These are phyloP conservation scores for Elephantulus edwardii DNA, from an alignment of 2,113 vertebrate genomes.

Conservation along the genomic window DNA sequence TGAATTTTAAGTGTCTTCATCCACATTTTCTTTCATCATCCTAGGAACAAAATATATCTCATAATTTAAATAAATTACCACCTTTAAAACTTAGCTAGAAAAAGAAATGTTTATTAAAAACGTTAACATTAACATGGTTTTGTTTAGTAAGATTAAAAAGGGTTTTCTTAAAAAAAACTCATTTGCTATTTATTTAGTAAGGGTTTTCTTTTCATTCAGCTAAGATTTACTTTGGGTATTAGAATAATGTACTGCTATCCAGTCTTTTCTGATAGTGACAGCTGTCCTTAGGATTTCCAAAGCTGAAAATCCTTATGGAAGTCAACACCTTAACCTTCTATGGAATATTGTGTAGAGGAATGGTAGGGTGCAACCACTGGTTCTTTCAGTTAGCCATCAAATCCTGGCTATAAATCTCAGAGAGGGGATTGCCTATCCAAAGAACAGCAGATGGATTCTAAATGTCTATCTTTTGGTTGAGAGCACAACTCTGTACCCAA, in stretches of 20 bases:
- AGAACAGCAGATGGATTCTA: not conserved
- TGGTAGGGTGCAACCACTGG: too few relatives aligned
- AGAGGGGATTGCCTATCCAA: not conserved
- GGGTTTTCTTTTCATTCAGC: not conserved
- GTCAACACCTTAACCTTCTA: too few relatives aligned
- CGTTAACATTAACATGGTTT: not conserved
- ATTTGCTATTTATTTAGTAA: not conserved
- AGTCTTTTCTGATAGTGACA: too few relatives aligned
- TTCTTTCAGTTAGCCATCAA: too few relatives aligned
- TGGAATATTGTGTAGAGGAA: too few relatives aligned
- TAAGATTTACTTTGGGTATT: too few relatives aligned
- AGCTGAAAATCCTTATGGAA: too few relatives aligned
- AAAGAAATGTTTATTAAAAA: not conserved
- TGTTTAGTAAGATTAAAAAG: not conserved
- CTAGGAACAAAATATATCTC: slow-evolving; percentile 60
- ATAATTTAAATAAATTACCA: not conserved
- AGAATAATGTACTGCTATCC: too few relatives aligned
- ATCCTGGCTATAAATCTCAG: too few relatives aligned
- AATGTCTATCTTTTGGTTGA: not conserved
- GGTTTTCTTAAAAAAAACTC: too few relatives aligned
- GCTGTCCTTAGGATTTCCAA: too few relatives aligned
- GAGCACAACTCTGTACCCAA: too few relatives aligned
- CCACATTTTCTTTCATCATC: slow-evolving; percentile 52
- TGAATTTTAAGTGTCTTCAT: slow-evolving; percentile 25
- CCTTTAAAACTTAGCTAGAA: not conserved